These are phyloP conservation scores for Vultur gryphus DNA, from an alignment of 2,797 vertebrate species.

Conservation along the genomic window DNA sequence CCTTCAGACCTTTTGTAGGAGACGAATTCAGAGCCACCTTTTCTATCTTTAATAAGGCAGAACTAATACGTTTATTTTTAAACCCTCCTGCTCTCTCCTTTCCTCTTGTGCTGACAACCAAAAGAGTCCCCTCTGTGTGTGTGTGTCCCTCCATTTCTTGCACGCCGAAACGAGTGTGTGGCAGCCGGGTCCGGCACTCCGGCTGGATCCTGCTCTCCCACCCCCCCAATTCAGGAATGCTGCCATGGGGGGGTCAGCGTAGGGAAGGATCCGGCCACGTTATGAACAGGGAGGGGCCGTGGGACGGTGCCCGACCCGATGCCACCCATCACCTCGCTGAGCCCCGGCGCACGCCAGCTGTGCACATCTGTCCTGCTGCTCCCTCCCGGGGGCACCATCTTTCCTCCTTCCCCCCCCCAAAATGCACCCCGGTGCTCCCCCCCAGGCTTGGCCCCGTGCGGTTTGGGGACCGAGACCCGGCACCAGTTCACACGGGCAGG, in stretches of 20 bases:
- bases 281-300: neutral
- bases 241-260: neutral
- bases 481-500: neutral
- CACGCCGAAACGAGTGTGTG: neutral
- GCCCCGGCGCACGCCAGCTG: neutral
- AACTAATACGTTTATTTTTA: conserved; percentile 61
- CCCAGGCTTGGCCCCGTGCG: neutral
- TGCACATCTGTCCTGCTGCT: neutral
- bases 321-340: neutral
- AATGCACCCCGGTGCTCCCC: neutral
- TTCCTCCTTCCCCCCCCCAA: neutral
- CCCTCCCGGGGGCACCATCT: neutral
- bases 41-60: conserved; percentile 67
- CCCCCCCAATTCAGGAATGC: neutral
- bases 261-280: neutral
- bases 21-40: conserved; percentile 55
- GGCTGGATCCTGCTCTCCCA: neutral
- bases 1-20: conserved; percentile 63
- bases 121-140: conserved; percentile 18
- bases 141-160: neutral
- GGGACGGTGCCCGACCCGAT: neutral
- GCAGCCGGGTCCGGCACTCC: neutral
- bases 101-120: conserved; percentile 68
- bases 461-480: neutral
- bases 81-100: conserved; percentile 46